Evolutionary conservation across 2,888 invertebrate genomes (phyloP), one percentile per base, ranked within the genome.

Genomic region (Schizotus pectinicornis): DNA sequence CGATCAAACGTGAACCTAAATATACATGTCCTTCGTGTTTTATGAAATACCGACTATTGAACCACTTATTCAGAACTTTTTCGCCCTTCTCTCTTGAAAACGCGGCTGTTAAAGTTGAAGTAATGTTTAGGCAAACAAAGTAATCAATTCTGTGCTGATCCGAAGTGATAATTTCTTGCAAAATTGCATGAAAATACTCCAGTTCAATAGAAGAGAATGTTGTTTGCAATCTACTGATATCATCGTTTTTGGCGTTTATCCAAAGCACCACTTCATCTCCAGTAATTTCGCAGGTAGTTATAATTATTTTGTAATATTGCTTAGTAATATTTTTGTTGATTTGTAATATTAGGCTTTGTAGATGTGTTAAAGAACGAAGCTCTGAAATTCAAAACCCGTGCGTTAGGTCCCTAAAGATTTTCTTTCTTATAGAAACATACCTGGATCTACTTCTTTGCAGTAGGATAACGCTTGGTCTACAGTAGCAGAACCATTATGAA

Each of bases 121-220:
- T 69, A 30, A 76, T 64, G 65, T 76, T 77, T 45, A 74, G 64
- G 50, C 72, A 73, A 36, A 63, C 59, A 13, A 70, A 67, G 43
- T 64, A 69, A 7, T 65, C 57, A n/a, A 77, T 42, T 56, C 64
- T 67, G 49, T 73, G 69, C 8, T 71, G 64, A 30, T 68, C 71
- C 2, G 67, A 62, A 22, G 56, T 58, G 2, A 77, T 37, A 61
- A 77, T 70, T 68, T 75, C 74, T 43, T 73, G 67, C 30, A 77
- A 36, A 45, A 77, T 67, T 7, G 62, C 62, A 60, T 76, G 73
- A 53, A 77, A 77, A 63, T 76, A 77, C 62, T 77, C 74, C 12
- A 75, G 51, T 55, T 77, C 74, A 33, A 66, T 33, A 11, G 66
- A 43, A 8, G 67, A 67, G 62, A 68, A 75, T 3, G 56, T 58